phyloP scores from a whole-genome alignment of 2,888 invertebrate genomes.

The Slavum lentiscoides region DNA sequence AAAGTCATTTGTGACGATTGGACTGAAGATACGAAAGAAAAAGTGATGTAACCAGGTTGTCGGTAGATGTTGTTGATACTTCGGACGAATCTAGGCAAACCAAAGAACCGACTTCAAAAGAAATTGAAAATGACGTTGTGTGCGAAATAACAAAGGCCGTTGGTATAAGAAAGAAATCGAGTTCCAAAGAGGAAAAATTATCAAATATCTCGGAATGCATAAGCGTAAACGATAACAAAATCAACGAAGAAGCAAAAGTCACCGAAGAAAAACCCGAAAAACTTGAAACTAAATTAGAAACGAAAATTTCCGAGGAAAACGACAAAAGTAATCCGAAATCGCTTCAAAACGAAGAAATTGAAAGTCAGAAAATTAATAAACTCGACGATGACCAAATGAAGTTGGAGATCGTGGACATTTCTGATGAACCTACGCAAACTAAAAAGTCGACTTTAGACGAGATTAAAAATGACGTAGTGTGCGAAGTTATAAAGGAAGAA shows the following conservation, averaged over 20 bases:
- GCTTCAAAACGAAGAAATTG: slow-evolving; percentile 56
- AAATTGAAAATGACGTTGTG: not conserved
- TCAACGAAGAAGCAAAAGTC: slow-evolving; percentile 19
- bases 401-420: not conserved
- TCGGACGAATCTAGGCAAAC: not conserved
- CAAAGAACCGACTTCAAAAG: not conserved
- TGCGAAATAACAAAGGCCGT: not conserved
- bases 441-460: slow-evolving; percentile 51
- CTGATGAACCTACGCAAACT: not conserved
- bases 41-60: slow-evolving; percentile 22
- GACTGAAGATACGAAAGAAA: not conserved
- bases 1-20: not conserved
- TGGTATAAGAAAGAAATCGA: slow-evolving; percentile 38
- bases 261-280: slow-evolving; percentile 16
- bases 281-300: slow-evolving; percentile 55
- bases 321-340: slow-evolving; percentile 49
- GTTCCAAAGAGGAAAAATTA: not conserved
- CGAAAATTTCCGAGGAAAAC: slow-evolving; percentile 55
- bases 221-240: slow-evolving; percentile 54
- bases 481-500: no score
- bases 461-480: slow-evolving; percentile 6
- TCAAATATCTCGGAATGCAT: slow-evolving; percentile 54
- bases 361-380: slow-evolving; percentile 56
- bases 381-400: slow-evolving; percentile 49
- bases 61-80: not conserved